These are phyloP conservation scores for Ptychoptera contaminata DNA, from an alignment of 2,888 invertebrate species.

Conservation along the genomic window DNA sequence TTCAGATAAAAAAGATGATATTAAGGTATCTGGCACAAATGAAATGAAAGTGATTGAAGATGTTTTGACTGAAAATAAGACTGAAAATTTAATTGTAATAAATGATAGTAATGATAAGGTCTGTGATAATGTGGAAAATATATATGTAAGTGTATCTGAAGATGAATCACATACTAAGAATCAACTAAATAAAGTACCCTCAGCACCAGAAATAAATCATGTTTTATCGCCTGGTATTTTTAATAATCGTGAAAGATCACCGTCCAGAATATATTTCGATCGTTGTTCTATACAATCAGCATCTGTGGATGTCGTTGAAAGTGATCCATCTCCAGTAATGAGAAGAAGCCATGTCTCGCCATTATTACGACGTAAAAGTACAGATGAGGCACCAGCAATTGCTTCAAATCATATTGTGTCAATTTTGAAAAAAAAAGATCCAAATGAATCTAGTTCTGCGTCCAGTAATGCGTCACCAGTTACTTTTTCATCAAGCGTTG, in stretches of 20 bases:
- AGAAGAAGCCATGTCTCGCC: slow-evolving; percentile 15
- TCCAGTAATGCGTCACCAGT: slow-evolving; percentile 50
- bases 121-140: no score
- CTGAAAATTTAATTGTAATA: no score
- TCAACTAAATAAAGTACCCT: no score
- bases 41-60: no score
- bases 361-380: slow-evolving; percentile 24
- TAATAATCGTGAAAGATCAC: not conserved
- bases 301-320: not conserved
- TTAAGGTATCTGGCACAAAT: no score
- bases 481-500: slow-evolving; percentile 62
- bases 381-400: slow-evolving; percentile 26
- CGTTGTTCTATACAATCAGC: not conserved
- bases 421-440: slow-evolving; percentile 52
- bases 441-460: slow-evolving; percentile 31
- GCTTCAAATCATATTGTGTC: slow-evolving; percentile 35
- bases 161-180: no score
- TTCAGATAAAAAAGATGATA: no score
- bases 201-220: no score
- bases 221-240: no score
- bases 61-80: no score
- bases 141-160: no score
- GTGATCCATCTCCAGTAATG: not conserved
- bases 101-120: no score
- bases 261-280: not conserved